Percentiles rank a stretch among this genome's conserved stretches.
These are phyloP conservation scores for Seriola aureovittata DNA, from an alignment of 2,113 vertebrate species.

Conservation along the genomic window DNA sequence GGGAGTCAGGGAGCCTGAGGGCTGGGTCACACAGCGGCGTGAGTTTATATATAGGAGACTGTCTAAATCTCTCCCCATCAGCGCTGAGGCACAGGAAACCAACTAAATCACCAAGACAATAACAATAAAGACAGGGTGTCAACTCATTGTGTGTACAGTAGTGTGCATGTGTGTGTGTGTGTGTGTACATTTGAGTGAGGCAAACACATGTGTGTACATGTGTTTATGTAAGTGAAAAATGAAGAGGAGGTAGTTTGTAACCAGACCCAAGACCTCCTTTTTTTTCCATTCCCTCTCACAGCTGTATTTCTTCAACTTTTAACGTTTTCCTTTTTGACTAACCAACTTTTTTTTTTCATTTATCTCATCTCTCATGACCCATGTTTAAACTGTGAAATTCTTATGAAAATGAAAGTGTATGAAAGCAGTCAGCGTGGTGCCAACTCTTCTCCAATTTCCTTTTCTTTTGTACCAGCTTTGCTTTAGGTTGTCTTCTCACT, in stretches of 20 bases:
- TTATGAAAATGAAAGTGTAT: constrained; percentile 21
- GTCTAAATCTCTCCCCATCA: constrained; percentile 30
- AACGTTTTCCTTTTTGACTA: neutral
- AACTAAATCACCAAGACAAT: constrained; percentile 43
- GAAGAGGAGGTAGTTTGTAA: constrained; percentile 4
- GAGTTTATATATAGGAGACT: constrained; percentile 35
- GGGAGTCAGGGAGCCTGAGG: constrained; percentile 7
- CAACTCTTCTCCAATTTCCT: constrained; percentile 19
- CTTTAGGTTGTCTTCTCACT: constrained; percentile 47
- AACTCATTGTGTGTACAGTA: constrained; percentile 24
- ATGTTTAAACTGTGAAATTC: neutral
- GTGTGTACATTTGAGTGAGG: neutral
- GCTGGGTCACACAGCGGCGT: constrained; percentile 9
- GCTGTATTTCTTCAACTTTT: constrained; percentile 1
- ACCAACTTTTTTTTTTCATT: neutral
- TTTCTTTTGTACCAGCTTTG: constrained; percentile 40
- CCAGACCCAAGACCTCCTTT: neutral
- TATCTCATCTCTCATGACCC: neutral
- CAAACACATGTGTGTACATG: neutral
- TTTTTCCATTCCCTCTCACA: constrained; percentile 2
- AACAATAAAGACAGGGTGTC: constrained; percentile 39
- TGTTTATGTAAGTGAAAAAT: neutral
- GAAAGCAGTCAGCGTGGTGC: constrained; percentile 17
- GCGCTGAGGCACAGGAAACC: constrained; percentile 44
- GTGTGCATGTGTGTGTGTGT: neutral